Conservation (phyloP, 2,888 invertebrate species). For the Lobophora halterata region DNA sequence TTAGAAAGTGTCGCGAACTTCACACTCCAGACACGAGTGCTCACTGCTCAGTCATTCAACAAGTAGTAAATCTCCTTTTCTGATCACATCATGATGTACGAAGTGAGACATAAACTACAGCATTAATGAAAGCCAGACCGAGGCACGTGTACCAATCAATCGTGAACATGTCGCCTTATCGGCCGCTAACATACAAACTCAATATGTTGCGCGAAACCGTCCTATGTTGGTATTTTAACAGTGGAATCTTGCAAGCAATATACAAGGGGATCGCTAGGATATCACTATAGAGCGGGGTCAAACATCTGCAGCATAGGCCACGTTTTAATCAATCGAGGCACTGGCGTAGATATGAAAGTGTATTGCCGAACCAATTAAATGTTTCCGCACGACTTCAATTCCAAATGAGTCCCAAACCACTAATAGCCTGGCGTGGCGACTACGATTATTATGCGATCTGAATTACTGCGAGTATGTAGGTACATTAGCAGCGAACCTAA, state of each 20-base stretch:
- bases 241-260: too few relatives aligned
- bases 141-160: slow-evolving; percentile 23
- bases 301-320: background rate
- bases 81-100: slow-evolving; percentile 1
- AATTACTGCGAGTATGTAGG: too few relatives aligned
- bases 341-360: slow-evolving; percentile 5
- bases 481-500: too few relatives aligned
- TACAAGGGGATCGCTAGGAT: too few relatives aligned
- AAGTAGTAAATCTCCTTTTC: slow-evolving; percentile 16
- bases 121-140: slow-evolving; percentile 21
- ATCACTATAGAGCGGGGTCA: background rate
- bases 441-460: background rate
- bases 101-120: slow-evolving; percentile 15
- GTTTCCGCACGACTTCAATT: slow-evolving; percentile 17
- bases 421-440: slow-evolving; percentile 10
- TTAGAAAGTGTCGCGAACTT: slow-evolving; percentile 6
- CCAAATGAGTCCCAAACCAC: slow-evolving; percentile 12
- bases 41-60: slow-evolving; percentile 2
- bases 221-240: slow-evolving; percentile 1
- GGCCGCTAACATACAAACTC: slow-evolving; percentile 20
- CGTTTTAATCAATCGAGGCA: slow-evolving; percentile 6
- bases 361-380: slow-evolving; percentile 21
- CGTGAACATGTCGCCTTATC: slow-evolving; percentile 29
- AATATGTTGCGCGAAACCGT: slow-evolving; percentile 13
- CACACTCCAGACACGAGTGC: slow-evolving; percentile 6